A percentile compares a stretch with the other conserved stretches of the same genome.
phyloP scores from a whole-genome alignment of 1,140 invertebrate species.

The Brachionus asplanchnoidis region DNA sequence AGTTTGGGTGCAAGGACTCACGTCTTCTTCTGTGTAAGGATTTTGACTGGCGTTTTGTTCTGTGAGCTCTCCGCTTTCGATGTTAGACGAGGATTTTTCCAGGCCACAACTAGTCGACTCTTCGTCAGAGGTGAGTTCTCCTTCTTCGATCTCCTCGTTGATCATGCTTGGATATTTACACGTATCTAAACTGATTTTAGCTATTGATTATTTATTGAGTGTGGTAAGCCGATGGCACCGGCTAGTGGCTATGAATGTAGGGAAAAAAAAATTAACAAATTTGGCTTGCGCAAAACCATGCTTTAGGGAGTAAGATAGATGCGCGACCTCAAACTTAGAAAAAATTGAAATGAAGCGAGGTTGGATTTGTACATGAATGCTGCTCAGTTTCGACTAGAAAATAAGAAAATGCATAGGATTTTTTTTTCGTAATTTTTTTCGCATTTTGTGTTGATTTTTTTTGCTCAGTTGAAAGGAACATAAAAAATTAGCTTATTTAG shows the following conservation, averaged over 20 bases:
- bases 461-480: neutral
- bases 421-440: conserved; percentile 2
- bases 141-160: neutral
- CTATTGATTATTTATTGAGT: neutral
- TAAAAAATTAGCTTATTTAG: neutral
- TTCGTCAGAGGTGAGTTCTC: neutral
- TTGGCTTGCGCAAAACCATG: neutral
- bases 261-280: neutral
- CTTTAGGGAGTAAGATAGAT: neutral
- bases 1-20: neutral
- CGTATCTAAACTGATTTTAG: neutral
- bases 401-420: neutral
- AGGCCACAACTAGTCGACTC: neutral
- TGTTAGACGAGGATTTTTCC: neutral
- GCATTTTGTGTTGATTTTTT: neutral
- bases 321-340: neutral
- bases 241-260: neutral
- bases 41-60: neutral
- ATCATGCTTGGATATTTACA: neutral
- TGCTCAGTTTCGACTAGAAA: neutral
- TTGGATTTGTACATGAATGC: neutral
- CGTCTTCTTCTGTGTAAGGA: conserved; percentile 21
- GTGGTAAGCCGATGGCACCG: neutral
- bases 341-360: neutral
- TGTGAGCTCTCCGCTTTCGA: neutral